phyloP scores from a whole-genome alignment of 2,113 vertebrate genomes.

The Paralichthys olivaceus region DNA sequence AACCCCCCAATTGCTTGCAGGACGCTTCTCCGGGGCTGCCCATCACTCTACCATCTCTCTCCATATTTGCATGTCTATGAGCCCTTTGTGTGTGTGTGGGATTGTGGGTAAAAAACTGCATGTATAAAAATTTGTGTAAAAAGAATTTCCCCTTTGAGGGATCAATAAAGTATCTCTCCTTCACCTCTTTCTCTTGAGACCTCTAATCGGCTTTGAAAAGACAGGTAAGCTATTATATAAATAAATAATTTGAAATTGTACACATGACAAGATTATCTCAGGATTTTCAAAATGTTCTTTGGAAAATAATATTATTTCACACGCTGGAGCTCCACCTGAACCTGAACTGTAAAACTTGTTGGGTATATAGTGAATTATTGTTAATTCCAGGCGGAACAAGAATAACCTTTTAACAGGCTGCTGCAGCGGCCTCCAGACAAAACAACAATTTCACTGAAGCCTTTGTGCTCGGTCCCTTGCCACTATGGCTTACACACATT shows the following conservation, averaged over 20 bases:
- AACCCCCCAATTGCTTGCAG: no score
- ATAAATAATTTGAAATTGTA: neutral
- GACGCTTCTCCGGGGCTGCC: no score
- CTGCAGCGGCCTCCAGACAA: conserved; percentile 12
- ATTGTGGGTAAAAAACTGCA: no score
- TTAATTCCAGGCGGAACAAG: neutral
- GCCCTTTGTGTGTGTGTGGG: no score
- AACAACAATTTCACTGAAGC: conserved; percentile 28
- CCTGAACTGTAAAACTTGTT: conserved; percentile 5
- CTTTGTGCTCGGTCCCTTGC: neutral
- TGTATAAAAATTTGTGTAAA: no score
- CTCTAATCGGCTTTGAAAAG: no score
- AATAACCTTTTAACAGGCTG: neutral
- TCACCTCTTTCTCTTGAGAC: no score
- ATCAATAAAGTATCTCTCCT: no score
- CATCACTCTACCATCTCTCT: no score
- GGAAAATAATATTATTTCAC: neutral
- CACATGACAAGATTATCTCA: neutral
- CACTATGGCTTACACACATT: conserved; percentile 28
- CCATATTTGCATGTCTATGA: no score
- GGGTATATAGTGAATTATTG: neutral
- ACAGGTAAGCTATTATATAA: neutral
- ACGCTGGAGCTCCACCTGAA: neutral
- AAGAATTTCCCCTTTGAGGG: no score
- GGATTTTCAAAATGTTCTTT: neutral